Base-by-base conservation (phyloP, 2,888 invertebrate species). In the Notodonta dromedarius region DNA sequence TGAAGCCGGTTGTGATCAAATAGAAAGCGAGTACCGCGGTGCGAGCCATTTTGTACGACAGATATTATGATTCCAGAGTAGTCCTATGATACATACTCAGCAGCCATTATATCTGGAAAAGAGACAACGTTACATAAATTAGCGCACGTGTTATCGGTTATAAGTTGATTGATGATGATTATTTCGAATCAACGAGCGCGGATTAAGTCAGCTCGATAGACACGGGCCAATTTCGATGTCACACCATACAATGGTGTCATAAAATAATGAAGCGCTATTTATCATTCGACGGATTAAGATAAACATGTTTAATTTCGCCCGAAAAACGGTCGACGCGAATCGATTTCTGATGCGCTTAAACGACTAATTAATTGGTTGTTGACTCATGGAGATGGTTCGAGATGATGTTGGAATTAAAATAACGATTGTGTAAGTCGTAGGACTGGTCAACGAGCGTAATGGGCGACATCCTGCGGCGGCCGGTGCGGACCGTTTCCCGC, bases 381-480 rank as follows among this genome's bases (percentile, higher is more conserved):
- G 57, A 16, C 55, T 58, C 55, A 54, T 50, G 52, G 58, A 53
- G 48, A 55, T 44, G 60, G 60, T 66, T 67, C 61, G 64, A 71
- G 72, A 72, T 67, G 65, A 60, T 65, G 61, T 39, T 73, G 67
- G 73, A 74, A 76, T 80, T 74, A 73, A 76, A 77, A 77, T 73
- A 72, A 69, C 63, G 66, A 77, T 82, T 81, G 84, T 80, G 77
- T 79, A 81, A 85, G 77, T 55, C 66, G 62, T 64, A 65, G 71
- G 70, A 71, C 73, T 70, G 75, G 78, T 83, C 89, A 90, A 89
- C 88, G 80, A 85, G 67, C 63, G 70, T 90, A 92, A 92, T 91
- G 80, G 86, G 66, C 76, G 67, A 62, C 87, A 86, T 92, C 93
- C 92, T 91, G 92, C 65, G 59, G 68, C 64, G 74, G 70, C 78